Evolutionary conservation across 2,888 invertebrate species (phyloP).

Genomic region (Sesamia inferens): DNA sequence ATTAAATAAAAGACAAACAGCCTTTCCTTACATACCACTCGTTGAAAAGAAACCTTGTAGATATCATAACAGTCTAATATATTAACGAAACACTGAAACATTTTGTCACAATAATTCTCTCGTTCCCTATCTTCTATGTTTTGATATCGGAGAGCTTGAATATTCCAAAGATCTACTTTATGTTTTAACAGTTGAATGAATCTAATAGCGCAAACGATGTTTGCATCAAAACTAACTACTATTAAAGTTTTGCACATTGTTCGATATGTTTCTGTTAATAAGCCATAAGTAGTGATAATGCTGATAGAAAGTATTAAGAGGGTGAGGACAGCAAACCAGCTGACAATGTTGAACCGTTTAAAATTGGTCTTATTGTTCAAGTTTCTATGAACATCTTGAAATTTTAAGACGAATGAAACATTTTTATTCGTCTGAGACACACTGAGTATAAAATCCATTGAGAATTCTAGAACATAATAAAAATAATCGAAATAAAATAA

Average conservation of each 20-base stretch:
- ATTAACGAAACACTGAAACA: conserved; percentile 7
- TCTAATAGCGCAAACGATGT: conserved; percentile 22
- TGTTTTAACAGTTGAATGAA: conserved; percentile 23
- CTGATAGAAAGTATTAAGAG: neutral
- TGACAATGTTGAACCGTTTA: neutral
- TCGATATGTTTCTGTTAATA: neutral
- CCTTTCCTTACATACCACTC: neutral
- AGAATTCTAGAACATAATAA: neutral
- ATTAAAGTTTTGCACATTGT: neutral
- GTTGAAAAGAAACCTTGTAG: conserved; percentile 4
- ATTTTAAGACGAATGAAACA: conserved; percentile 6
- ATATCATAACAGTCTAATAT: conserved; percentile 9
- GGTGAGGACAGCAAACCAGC: neutral
- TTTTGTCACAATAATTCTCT: neutral
- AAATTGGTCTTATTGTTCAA: neutral
- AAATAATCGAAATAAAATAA: too few relatives aligned
- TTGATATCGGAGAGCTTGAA: neutral
- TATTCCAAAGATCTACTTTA: conserved; percentile 43
- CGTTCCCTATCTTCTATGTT: neutral
- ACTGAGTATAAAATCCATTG: neutral
- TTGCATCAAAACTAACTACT: conserved; percentile 15
- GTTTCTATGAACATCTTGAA: conserved; percentile 23
- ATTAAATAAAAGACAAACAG: too few relatives aligned
- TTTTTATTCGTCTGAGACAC: neutral
- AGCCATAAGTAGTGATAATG: neutral